phyloP scores from a whole-genome alignment of 2,113 vertebrate genomes.

The Morphnarchus princeps region DNA sequence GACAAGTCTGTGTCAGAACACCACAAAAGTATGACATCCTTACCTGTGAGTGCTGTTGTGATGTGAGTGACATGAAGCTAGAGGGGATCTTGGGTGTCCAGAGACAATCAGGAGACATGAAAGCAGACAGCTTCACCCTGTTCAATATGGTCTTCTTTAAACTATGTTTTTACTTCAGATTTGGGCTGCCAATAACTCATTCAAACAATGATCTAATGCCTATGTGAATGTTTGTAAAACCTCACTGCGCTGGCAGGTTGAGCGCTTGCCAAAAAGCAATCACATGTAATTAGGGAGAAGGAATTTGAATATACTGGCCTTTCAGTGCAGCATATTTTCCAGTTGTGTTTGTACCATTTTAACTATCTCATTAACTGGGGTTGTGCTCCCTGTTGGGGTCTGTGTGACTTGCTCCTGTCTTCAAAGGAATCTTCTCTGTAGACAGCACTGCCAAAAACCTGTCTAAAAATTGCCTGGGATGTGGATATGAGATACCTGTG shows the following conservation, averaged over 20 bases:
- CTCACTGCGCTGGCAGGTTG: slow-evolving; percentile 57
- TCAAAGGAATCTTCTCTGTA: background rate
- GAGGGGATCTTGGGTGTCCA: background rate
- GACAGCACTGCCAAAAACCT: background rate
- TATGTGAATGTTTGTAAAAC: slow-evolving; percentile 62
- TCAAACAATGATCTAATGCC: slow-evolving; percentile 68
- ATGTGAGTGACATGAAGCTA: background rate
- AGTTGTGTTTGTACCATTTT: slow-evolving; percentile 29
- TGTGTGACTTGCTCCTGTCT: background rate
- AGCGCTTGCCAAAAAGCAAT: slow-evolving; percentile 54
- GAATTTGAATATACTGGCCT: slow-evolving; percentile 23
- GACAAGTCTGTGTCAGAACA: background rate
- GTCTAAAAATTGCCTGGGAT: background rate
- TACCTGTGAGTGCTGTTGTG: background rate
- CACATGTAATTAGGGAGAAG: slow-evolving; percentile 54
- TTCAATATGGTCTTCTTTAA: slow-evolving; percentile 51
- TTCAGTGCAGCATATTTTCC: slow-evolving; percentile 38
- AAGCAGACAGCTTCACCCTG: slow-evolving; percentile 44
- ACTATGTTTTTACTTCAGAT: slow-evolving; percentile 42
- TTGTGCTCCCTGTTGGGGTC: background rate
- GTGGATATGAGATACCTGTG: background rate
- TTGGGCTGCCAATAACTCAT: slow-evolving; percentile 50
- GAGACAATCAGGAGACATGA: background rate
- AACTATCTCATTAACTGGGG: background rate
- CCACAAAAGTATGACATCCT: background rate